Evolutionary conservation across 2,797 vertebrate genomes (phyloP).

Genomic region (Spheniscus humboldti): DNA sequence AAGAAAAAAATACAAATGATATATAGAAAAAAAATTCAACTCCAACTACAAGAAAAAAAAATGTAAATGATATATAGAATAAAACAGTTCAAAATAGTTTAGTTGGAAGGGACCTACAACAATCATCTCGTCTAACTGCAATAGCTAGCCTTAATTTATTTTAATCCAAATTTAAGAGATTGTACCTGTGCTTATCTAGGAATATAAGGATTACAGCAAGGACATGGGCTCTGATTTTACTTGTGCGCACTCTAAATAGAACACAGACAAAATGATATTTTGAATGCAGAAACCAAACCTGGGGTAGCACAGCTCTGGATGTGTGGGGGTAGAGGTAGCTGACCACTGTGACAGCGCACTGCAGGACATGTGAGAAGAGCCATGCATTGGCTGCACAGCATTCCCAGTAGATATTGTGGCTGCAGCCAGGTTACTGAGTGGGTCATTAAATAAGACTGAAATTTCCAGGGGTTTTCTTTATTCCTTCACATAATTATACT

Average conservation of each 20-base stretch:
- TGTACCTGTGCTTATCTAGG: not conserved
- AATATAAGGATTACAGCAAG: not conserved
- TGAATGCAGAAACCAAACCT: not conserved
- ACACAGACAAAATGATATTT: not conserved
- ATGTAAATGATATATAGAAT: not conserved
- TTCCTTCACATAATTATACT: not conserved
- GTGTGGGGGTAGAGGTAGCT: not conserved
- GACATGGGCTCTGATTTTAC: not conserved
- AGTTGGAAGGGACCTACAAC: not conserved
- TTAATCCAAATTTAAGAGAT: not conserved
- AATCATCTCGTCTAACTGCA: not conserved
- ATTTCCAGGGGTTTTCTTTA: not conserved
- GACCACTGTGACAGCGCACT: fast-evolving
- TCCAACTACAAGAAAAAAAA: not conserved
- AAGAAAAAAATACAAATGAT: not conserved
- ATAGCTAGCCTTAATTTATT: not conserved
- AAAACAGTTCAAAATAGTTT: not conserved
- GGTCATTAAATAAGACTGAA: not conserved
- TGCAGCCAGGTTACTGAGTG: not conserved
- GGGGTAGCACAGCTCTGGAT: not conserved
- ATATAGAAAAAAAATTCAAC: not conserved
- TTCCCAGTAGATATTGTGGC: not conserved
- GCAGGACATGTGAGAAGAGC: not conserved
- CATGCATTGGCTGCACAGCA: not conserved
- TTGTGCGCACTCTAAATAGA: not conserved